Conservation (phyloP, 2,113 vertebrate genomes). For the Cercocebus atys region DNA sequence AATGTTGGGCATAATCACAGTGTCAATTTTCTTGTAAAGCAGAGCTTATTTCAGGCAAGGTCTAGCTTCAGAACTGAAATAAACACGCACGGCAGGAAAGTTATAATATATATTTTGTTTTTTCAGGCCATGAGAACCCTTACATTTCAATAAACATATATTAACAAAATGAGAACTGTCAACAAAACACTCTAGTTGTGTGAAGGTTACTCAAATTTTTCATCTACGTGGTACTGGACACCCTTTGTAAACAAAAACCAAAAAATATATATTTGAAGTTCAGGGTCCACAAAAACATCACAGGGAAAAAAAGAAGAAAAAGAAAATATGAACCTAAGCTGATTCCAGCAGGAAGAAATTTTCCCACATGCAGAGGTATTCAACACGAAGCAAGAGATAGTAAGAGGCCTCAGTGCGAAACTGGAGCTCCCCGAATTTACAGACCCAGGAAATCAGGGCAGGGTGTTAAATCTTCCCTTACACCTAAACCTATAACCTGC, state of each 20-base stretch:
- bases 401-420: background rate
- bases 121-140: background rate
- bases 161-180: conserved; percentile 17
- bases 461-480: background rate
- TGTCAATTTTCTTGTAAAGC: conserved; percentile 33
- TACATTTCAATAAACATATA: background rate
- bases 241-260: background rate
- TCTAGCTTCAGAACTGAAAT: conserved; percentile 27
- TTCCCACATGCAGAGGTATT: background rate
- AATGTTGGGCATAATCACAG: background rate
- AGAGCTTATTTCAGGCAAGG: conserved; percentile 50
- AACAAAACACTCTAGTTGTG: background rate
- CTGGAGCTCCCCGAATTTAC: background rate
- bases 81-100: conserved; percentile 9
- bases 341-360: background rate
- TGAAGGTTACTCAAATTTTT: background rate
- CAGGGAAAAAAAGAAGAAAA: background rate
- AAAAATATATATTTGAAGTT: background rate
- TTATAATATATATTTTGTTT: background rate
- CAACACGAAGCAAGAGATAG: background rate
- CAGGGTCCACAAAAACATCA: conserved; percentile 18
- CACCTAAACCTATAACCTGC: background rate
- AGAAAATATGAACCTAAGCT: background rate
- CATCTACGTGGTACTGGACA: background rate
- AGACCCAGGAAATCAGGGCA: background rate